Evolutionary conservation across 2,888 invertebrate species (phyloP), one percentile per base, ranked within the genome.

Genomic region (Aquatica leii): DNA sequence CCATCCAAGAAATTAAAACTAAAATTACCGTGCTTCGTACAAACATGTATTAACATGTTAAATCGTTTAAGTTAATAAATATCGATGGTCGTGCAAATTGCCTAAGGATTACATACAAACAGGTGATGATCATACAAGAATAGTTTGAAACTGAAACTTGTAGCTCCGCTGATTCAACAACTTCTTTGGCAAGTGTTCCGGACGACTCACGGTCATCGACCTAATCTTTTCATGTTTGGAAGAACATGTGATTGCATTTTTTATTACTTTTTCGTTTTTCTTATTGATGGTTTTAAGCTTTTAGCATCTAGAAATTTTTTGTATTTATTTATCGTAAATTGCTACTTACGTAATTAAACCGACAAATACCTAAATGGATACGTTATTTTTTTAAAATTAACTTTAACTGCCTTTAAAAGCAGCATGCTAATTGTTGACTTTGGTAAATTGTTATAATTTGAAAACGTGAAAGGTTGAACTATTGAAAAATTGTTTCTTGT

Each of bases 41-140:
- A 46, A 18, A 46, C 20, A 18, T n/a, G 46, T 15, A 46, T 46
- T 46, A 46, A 46, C 46, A 46, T 46, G 46, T 58, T 58, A 58
- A 58, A 37, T 35, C 40, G 58, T 58, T 58, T 58, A 58, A 18
- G 50, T 17, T 58, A 58, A 58, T 58, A 58, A 58, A 58, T 58
- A 58, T 50, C 50, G 20, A 51, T 59, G 51, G 51, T 6, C 50
- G 52, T 46, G 59, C 59, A 59, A 52, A 52, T 31, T 43, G 40
- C 46, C 46, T 18, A 17, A 31, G 21, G 50, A 50, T 58, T 51
- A 18, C 12, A n/a, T 46, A 34, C 14, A 31, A 46, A 31, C 54
- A 49, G 53, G 49, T 49, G 54, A 46, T 46, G 54, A 31, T 53
- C 15, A 24, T 24, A 24, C 24, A 40, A 40, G 14, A 40, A 40